These are phyloP conservation scores for Gasteruption jaculator DNA, from an alignment of 2,888 invertebrate species.

Conservation along the genomic window DNA sequence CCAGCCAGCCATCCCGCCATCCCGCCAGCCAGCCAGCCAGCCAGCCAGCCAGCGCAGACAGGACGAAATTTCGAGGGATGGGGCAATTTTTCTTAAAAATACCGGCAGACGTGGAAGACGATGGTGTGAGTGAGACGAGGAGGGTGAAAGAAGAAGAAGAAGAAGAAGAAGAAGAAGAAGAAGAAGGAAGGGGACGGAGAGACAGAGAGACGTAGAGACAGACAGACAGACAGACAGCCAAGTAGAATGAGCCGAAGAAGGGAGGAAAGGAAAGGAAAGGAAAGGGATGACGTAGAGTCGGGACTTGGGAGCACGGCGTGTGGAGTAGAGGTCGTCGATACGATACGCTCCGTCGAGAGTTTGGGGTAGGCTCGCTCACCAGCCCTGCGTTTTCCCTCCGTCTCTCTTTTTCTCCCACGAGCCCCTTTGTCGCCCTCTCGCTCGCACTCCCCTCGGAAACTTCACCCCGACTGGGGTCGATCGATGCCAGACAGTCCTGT, in stretches of 20 bases:
- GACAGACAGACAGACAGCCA: no score
- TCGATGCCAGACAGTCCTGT: slow-evolving; percentile 52
- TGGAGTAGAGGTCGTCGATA: slow-evolving; percentile 46
- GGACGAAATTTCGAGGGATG: no score
- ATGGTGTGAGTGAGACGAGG: slow-evolving; percentile 7
- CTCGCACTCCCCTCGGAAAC: slow-evolving; percentile 2
- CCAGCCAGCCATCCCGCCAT: no score
- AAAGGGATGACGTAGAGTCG: slow-evolving; percentile 33
- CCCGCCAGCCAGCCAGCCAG: no score
- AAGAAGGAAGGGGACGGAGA: slow-evolving; percentile 16
- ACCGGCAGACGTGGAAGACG: slow-evolving; percentile 20
- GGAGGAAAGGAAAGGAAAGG: slow-evolving; percentile 17
- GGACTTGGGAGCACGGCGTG: slow-evolving; percentile 16
- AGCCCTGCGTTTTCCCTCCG: slow-evolving; percentile 8
- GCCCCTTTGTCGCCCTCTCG: neutral
- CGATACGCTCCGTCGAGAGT: slow-evolving; percentile 43
- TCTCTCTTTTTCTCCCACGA: slow-evolving; percentile 17
- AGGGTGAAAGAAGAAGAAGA: slow-evolving; percentile 6
- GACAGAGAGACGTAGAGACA: no score
- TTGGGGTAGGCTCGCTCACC: slow-evolving; percentile 48
- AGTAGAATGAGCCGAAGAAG: no score
- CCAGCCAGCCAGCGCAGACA: no score
- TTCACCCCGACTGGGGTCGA: slow-evolving; percentile 33
- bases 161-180: slow-evolving; percentile 4
- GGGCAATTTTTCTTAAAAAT: no score